Percentiles rank a stretch among this genome's conserved stretches.
phyloP scores from a whole-genome alignment of 2,888 invertebrate species.

The Melinopterus prodromus region DNA sequence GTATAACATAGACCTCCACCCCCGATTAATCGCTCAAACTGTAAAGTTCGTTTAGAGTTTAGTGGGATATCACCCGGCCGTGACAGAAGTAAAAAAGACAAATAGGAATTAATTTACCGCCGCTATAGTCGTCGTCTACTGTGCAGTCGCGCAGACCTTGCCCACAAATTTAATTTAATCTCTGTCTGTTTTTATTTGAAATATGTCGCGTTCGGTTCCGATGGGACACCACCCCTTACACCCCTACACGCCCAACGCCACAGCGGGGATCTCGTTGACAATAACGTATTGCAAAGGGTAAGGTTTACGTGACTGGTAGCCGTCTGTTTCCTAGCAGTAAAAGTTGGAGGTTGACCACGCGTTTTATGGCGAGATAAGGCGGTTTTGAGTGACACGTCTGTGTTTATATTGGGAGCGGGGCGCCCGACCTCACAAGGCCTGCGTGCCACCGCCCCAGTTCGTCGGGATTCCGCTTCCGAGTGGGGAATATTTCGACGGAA shows the following conservation, averaged over 20 bases:
- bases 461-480: neutral
- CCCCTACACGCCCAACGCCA: neutral
- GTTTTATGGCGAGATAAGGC: conserved; percentile 4
- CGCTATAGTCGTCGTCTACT: neutral
- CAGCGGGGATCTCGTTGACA: neutral
- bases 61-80: neutral
- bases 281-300: conserved; percentile 4
- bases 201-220: neutral
- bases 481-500: neutral
- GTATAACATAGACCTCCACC: neutral
- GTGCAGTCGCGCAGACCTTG: neutral
- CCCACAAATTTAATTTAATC: conserved; percentile 4
- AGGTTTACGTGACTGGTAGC: neutral
- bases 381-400: conserved; percentile 4
- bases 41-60: conserved; percentile 4
- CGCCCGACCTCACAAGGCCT: neutral
- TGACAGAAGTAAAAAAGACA: conserved; percentile 4
- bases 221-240: neutral
- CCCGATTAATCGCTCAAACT: neutral
- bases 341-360: neutral
- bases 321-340: neutral
- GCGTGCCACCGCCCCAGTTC: neutral
- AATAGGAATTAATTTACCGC: conserved; percentile 4
- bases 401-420: conserved; percentile 4
- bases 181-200: neutral